These are phyloP conservation scores for Marmota flaviventris DNA, from an alignment of 2,113 vertebrate species.

Conservation along the genomic window DNA sequence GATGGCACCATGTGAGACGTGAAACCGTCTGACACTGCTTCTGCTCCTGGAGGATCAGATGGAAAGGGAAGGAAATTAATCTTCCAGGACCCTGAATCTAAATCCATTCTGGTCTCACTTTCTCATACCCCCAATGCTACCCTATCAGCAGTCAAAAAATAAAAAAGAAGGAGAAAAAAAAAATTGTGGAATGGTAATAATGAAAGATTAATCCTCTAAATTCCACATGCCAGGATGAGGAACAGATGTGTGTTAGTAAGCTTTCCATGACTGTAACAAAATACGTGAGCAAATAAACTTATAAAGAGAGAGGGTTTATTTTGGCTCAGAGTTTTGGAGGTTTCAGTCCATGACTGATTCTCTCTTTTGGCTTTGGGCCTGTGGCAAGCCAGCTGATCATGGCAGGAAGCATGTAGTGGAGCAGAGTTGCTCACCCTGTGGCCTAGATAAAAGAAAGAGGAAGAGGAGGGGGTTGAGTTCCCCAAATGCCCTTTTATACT, in stretches of 20 bases:
- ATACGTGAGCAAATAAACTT: too few species aligned
- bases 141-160: background rate
- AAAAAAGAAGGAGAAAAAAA: background rate
- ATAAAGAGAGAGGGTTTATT: background rate
- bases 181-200: background rate
- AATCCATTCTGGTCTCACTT: background rate
- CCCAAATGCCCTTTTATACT: too few species aligned
- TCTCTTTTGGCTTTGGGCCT: background rate
- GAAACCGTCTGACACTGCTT: background rate
- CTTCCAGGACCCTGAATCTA: background rate
- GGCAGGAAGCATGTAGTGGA: too few species aligned
- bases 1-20: fast-evolving
- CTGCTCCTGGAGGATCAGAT: background rate
- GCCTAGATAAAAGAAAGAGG: background rate
- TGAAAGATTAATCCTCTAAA: background rate
- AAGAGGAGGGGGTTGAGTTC: background rate
- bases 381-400: background rate
- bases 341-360: background rate
- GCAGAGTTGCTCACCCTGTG: background rate
- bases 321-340: background rate
- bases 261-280: background rate
- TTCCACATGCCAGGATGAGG: background rate
- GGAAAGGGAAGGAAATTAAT: background rate
- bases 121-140: background rate
- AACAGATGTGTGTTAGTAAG: background rate